A percentile compares a stretch with the other conserved stretches of the same genome.
Evolutionary conservation across 2,888 invertebrate species (phyloP).

Genomic region (Drosophila anomalata): DNA sequence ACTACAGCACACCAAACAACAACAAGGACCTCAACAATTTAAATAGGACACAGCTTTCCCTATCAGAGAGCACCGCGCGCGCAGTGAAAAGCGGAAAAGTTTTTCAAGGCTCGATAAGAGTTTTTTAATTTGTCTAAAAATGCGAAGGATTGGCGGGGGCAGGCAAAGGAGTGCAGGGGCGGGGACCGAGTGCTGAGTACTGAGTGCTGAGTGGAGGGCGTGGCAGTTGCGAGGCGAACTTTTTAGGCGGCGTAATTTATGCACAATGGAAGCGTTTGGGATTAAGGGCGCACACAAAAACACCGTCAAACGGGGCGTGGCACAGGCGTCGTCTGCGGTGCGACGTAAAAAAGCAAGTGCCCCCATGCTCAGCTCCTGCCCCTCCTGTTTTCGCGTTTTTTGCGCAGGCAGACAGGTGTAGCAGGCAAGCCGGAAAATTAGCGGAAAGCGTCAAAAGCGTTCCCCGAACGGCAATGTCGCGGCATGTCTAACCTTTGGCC

Average conservation of each 20-base stretch:
- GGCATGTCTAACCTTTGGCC: slow-evolving; percentile 47
- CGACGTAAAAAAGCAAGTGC: slow-evolving; percentile 38
- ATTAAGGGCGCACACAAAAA: slow-evolving; percentile 57
- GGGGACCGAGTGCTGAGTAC: slow-evolving; percentile 10
- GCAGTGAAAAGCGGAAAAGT: slow-evolving; percentile 56
- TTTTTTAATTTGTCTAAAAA: slow-evolving; percentile 79
- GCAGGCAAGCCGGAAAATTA: slow-evolving; percentile 78
- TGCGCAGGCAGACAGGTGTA: slow-evolving; percentile 63
- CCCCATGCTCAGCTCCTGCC: neutral
- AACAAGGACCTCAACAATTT: slow-evolving; percentile 46
- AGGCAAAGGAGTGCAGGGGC: neutral
- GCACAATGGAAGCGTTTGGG: slow-evolving; percentile 75
- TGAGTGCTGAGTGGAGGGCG: slow-evolving; percentile 24
- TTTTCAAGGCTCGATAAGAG: slow-evolving; percentile 71
- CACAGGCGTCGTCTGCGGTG: slow-evolving; percentile 30
- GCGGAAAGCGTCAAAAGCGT: slow-evolving; percentile 79
- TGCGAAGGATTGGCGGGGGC: slow-evolving; percentile 20
- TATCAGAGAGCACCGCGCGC: slow-evolving; percentile 45
- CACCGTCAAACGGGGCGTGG: slow-evolving; percentile 35
- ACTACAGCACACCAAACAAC: slow-evolving; percentile 1
- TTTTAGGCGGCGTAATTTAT: slow-evolving; percentile 74
- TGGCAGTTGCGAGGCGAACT: slow-evolving; percentile 48
- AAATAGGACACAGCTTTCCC: slow-evolving; percentile 24
- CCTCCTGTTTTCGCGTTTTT: neutral
- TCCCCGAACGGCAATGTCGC: slow-evolving; percentile 77